Evolutionary conservation across 2,888 invertebrate species (phyloP).

Genomic region (Slavum lentiscoides): DNA sequence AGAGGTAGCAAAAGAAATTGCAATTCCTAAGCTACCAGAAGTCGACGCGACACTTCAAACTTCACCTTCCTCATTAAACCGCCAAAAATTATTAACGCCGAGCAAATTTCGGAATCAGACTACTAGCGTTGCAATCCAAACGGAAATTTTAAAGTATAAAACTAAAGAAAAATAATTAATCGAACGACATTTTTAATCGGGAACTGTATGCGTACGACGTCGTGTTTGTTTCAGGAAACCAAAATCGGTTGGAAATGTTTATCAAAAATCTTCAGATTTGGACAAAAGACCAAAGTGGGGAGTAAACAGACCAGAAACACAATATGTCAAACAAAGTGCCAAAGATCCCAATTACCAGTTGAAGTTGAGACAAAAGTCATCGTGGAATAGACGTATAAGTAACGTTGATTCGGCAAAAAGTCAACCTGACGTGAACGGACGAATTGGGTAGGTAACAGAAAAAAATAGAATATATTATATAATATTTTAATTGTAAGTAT

Average conservation of each 20-base stretch:
- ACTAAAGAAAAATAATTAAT: neutral
- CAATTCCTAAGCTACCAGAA: conserved; percentile 8
- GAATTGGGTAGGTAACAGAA: neutral
- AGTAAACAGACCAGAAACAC: conserved; percentile 69
- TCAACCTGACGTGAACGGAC: conserved; percentile 12
- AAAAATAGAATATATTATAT: neutral
- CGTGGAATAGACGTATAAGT: conserved; percentile 16
- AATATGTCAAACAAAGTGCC: conserved; percentile 87
- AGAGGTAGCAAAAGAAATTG: neutral
- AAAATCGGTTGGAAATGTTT: conserved; percentile 7
- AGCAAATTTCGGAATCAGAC: conserved; percentile 45
- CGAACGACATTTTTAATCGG: neutral
- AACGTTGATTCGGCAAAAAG: conserved; percentile 19
- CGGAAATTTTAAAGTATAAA: conserved; percentile 31
- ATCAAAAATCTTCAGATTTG: conserved; percentile 48
- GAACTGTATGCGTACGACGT: neutral
- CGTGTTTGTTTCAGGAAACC: conserved; percentile 29
- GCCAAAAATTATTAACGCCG: conserved; percentile 41
- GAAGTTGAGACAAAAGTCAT: conserved; percentile 66
- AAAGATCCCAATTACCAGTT: conserved; percentile 82
- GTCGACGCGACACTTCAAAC: conserved; percentile 35
- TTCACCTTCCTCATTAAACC: conserved; percentile 16
- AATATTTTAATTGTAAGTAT: neutral
- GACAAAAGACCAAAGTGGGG: conserved; percentile 61
- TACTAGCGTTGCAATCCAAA: conserved; percentile 40